Conservation (phyloP, 1,140 invertebrate species). For the Tetragonula clypearis region DNA sequence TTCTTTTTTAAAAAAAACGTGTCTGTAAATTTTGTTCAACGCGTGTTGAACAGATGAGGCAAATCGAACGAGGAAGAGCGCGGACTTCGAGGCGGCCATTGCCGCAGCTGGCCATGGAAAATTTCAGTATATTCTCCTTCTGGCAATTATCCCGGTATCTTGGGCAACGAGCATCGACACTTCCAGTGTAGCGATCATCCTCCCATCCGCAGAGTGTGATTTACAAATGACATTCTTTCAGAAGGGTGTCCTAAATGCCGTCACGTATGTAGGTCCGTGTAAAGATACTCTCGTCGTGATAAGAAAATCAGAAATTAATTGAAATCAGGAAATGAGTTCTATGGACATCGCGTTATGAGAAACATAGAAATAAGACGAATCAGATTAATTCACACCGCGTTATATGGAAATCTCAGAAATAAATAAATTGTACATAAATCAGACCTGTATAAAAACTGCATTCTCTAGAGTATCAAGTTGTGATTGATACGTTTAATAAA, state of each 20-base stretch:
- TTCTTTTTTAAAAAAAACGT: no score
- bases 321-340: no score
- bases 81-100: constrained; percentile 85
- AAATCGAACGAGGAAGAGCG: constrained; percentile 70
- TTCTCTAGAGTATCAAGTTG: no score
- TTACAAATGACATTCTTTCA: constrained; percentile 84
- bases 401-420: no score
- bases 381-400: no score
- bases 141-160: constrained; percentile 84
- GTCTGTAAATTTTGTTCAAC: background rate
- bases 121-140: constrained; percentile 85
- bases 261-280: constrained; percentile 85
- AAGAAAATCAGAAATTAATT: no score
- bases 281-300: background rate
- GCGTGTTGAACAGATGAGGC: background rate
- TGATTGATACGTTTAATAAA: no score
- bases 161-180: constrained; percentile 86
- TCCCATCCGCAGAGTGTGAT: constrained; percentile 88
- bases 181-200: constrained; percentile 85
- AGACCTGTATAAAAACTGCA: no score
- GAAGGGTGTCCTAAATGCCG: constrained; percentile 87
- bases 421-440: no score
- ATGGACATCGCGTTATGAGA: no score
- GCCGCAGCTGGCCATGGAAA: constrained; percentile 84
- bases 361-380: no score